These are phyloP conservation scores for Tinamus major DNA, from an alignment of 2,797 vertebrate genomes.

Conservation along the genomic window DNA sequence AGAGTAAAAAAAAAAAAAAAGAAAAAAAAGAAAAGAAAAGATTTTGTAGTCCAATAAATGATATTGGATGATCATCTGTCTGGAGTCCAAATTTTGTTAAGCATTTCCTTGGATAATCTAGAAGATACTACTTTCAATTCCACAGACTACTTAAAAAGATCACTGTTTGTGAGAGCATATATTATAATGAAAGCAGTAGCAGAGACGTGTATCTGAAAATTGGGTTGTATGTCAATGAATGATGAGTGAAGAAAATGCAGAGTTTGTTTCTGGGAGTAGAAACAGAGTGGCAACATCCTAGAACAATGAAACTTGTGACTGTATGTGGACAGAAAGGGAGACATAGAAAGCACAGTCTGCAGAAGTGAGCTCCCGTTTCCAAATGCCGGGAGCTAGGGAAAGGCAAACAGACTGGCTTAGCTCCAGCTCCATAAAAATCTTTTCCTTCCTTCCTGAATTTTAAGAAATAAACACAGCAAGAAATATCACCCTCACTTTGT, in stretches of 20 bases:
- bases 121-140: neutral
- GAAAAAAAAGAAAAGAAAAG: too few relatives aligned
- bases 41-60: neutral
- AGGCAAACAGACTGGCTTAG: neutral
- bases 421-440: neutral
- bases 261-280: neutral
- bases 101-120: neutral
- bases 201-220: neutral
- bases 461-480: slow-evolving; percentile 49
- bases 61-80: neutral
- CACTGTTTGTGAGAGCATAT: neutral
- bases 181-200: neutral
- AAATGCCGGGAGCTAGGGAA: slow-evolving; percentile 9
- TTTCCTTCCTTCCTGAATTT: slow-evolving; percentile 65
- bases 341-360: neutral
- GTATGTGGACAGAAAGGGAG: neutral
- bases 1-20: neutral
- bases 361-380: neutral
- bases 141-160: neutral
- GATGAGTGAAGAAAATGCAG: neutral
- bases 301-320: neutral
- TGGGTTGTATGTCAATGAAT: neutral
- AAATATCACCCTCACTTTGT: neutral
- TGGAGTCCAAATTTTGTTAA: neutral
- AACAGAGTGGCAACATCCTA: neutral